Evolutionary conservation across 1,140 invertebrate species (phyloP), one percentile per base, ranked within the genome.

Genomic region (Drosophila willistoni): DNA sequence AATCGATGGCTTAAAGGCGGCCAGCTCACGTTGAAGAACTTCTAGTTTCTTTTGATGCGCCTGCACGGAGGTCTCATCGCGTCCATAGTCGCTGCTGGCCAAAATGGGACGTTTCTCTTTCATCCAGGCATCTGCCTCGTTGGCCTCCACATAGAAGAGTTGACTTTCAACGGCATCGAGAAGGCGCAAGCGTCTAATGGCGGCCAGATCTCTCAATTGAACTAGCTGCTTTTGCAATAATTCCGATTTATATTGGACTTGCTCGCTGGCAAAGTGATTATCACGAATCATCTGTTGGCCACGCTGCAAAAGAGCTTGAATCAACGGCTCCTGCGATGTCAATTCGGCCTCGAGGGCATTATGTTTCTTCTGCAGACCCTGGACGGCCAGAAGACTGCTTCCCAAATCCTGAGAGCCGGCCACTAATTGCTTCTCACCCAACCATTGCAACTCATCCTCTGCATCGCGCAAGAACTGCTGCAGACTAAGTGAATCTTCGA

Each of bases 281-380:
- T 96, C 95, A n/a, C 95, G 94, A 3, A 96, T 94, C 94, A 98
- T 96, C 70, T 96, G 94, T 5, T 95, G 93, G 0, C 96, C 96
- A 63, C 96, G 93, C 5, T 94, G 94, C 6, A 95, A 93, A 7
- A 98, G 92, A 0, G 95, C 94, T 10, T 94, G 92, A 2, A 98
- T 95, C 1, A 97, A 94, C 0, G 97, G 96, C 91, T 98, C 97
- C 79, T 97, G 95, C 7, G 96, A 95, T 34, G 93, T 84, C 9
- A 98, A 93, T 92, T 98, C 97, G 0, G 96, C 95, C 91, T 98
- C 97, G 4, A 98, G 85, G 1, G 95, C 95, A 76, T 97, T 95
- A 93, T 99, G 98, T 92, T 99, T 99, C 94, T 99, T 99, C 82
- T 99, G 98, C 55, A 99, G 93, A 82, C 97, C 97, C 91, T 99